Percentiles rank a stretch among this genome's conserved stretches.
phyloP scores from a whole-genome alignment of 2,113 vertebrate species.

The Phaetusa simplex region DNA sequence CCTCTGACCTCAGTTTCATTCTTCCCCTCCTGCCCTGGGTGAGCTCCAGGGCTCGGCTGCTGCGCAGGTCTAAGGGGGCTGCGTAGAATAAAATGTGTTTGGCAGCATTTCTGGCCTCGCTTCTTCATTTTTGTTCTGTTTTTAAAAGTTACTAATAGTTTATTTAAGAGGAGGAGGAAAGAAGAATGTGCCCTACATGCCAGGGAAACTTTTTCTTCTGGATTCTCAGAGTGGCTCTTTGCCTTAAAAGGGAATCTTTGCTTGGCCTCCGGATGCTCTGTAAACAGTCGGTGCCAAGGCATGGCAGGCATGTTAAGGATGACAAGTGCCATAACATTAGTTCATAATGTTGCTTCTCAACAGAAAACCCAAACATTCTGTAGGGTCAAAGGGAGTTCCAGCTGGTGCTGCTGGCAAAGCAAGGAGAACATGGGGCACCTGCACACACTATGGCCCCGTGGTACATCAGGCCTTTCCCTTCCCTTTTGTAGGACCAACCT shows the following conservation, averaged over 20 bases:
- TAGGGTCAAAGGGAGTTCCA: not conserved
- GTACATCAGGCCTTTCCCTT: not conserved
- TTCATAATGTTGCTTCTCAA: slow-evolving; percentile 27
- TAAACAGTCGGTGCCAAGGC: slow-evolving; percentile 34
- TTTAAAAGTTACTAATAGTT: slow-evolving; percentile 65
- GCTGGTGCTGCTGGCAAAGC: not conserved
- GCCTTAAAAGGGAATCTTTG: slow-evolving; percentile 77
- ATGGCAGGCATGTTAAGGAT: slow-evolving; percentile 59
- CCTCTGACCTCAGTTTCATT: not conserved
- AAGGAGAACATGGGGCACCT: not conserved
- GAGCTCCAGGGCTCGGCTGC: not conserved
- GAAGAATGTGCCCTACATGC: slow-evolving; percentile 68
- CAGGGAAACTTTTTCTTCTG: slow-evolving; percentile 64
- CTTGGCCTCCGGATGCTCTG: slow-evolving; percentile 33
- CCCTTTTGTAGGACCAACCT: not conserved
- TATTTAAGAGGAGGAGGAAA: slow-evolving; percentile 71
- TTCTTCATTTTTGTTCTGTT: slow-evolving; percentile 61
- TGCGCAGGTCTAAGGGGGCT: not conserved
- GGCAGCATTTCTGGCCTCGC: slow-evolving; percentile 4
- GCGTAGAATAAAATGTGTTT: not conserved
- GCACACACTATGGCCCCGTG: not conserved
- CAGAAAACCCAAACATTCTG: not conserved
- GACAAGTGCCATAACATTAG: slow-evolving; percentile 53
- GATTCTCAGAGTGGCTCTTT: slow-evolving; percentile 68
- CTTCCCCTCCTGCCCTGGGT: not conserved